phyloP scores from a whole-genome alignment of 2,888 invertebrate genomes.

The Brachyptera putata region DNA sequence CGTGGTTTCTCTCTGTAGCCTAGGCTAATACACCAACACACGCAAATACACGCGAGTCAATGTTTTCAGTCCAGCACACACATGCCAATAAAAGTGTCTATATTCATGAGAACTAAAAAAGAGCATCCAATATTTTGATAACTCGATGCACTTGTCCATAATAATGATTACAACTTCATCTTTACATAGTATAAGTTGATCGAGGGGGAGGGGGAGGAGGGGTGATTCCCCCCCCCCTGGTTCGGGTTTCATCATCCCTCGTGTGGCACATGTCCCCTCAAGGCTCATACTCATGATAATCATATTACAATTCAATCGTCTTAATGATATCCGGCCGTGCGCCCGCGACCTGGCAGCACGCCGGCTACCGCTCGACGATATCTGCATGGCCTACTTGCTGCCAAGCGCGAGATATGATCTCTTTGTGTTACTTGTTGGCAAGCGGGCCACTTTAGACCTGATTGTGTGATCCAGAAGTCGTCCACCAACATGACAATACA shows the following conservation, averaged over 20 bases:
- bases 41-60: no score
- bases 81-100: not conserved
- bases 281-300: conserved; percentile 20
- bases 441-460: no score
- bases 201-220: not conserved
- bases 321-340: conserved; percentile 18
- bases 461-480: no score
- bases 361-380: no score
- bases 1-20: no score
- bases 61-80: not conserved
- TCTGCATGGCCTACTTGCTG: no score
- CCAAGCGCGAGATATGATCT: no score
- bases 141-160: conserved; percentile 6
- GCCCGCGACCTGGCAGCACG: not conserved
- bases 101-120: not conserved
- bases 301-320: conserved; percentile 24
- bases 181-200: conserved; percentile 3
- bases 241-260: conserved; percentile 17
- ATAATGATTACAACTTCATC: not conserved
- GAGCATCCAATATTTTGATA: conserved; percentile 22
- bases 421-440: no score
- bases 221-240: not conserved
- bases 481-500: no score
- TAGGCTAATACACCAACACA: no score
- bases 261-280: conserved; percentile 8